phyloP scores from a whole-genome alignment of 2,888 invertebrate genomes.

The Endotricha flammealis region DNA sequence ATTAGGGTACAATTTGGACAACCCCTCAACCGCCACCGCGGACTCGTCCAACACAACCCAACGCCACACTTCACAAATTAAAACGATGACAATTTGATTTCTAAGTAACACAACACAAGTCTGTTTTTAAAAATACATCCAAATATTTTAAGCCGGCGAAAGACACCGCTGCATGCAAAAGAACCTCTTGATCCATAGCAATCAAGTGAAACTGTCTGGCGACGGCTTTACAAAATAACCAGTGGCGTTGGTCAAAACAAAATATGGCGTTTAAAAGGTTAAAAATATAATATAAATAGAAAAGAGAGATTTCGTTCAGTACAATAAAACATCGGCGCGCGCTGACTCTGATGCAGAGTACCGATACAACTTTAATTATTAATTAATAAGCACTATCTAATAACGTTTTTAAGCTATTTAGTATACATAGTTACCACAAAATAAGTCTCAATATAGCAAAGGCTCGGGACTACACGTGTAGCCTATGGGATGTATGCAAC shows the following conservation, averaged over 20 bases:
- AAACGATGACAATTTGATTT: slow-evolving; percentile 26
- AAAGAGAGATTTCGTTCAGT: slow-evolving; percentile 59
- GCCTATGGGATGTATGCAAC: too few relatives aligned
- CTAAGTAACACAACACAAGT: background rate
- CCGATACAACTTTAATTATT: slow-evolving; percentile 45
- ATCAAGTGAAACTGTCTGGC: too few relatives aligned
- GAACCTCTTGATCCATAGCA: too few relatives aligned
- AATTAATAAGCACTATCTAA: slow-evolving; percentile 69
- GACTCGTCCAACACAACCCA: background rate
- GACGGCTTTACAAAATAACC: too few relatives aligned
- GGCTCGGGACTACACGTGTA: slow-evolving; percentile 7
- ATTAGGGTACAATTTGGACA: slow-evolving; percentile 40
- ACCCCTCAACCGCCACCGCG: slow-evolving; percentile 5
- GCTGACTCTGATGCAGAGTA: slow-evolving; percentile 71
- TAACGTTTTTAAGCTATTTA: slow-evolving; percentile 40
- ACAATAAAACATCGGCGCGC: slow-evolving; percentile 48
- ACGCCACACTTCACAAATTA: slow-evolving; percentile 20
- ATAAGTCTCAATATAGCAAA: slow-evolving; percentile 13
- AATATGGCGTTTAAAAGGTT: slow-evolving; percentile 18
- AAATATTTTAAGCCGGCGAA: too few relatives aligned
- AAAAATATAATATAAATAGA: slow-evolving; percentile 21
- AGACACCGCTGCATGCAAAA: too few relatives aligned
- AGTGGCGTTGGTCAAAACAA: slow-evolving; percentile 15
- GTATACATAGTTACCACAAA: slow-evolving; percentile 33
- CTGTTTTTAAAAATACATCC: too few relatives aligned